Evolutionary conservation across 2,797 vertebrate species (phyloP), one percentile per base, ranked within the genome.

Genomic region (Paratrypauchen microcephalus): DNA sequence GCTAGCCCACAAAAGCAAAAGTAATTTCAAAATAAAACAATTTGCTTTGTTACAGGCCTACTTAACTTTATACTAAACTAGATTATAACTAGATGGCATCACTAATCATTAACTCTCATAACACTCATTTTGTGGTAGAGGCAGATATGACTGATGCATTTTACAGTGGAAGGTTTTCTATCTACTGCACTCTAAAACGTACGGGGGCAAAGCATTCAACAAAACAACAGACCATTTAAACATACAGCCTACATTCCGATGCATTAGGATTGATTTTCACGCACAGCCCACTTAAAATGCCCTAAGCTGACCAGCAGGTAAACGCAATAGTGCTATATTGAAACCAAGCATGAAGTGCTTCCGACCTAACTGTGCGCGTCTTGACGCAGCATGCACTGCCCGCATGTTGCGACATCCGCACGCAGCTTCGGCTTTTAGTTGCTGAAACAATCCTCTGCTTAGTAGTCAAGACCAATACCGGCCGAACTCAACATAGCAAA

Each of bases 381-480:
- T 79, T 76, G 48, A 69, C 68, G 60, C 73, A 70, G 45, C 71
- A 82, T 68, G 76, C 73, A 73, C 72, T 72, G 68, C 65, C 77
- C 68, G 84, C 80, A 74, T 83, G 87, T 90, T 89, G 84, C 83
- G 83, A 88, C 87, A 91, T 89, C 83, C 83, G 83, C 84, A 80
- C 74, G 72, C 79, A 75, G 78, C 75, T 69, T 76, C 66, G 83
- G 83, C 85, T 75, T 89, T 88, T 87, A 79, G 88, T 73, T 73
- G 80, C 82, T 91, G 86, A 86, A 93, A 91, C 91, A 91, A 92
- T 86, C 87, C 88, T 90, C 92, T 94, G 90, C 64, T 93, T 94
- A 93, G 92, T 94, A 93, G 92, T 94, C 92, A 86, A 87, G 89
- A 91, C 93, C 91, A 90, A 92, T 48, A 86, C 75, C 80, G 62